Evolutionary conservation across 2,888 invertebrate genomes (phyloP).

Genomic region (Zygaena filipendulae): DNA sequence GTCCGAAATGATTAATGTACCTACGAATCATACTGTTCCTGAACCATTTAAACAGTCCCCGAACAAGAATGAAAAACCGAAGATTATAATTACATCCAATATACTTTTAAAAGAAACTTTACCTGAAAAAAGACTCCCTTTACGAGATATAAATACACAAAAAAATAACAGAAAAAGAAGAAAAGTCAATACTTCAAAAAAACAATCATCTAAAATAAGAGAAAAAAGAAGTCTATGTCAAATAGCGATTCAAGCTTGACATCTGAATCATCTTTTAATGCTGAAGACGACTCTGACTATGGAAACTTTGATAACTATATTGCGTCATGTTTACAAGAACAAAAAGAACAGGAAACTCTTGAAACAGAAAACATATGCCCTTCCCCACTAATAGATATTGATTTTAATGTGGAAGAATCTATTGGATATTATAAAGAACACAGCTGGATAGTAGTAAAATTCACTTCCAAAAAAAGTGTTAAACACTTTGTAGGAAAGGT

Average conservation of each 20-base stretch:
- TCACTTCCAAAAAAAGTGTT: conserved; percentile 16
- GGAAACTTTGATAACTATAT: conserved; percentile 12
- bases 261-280: background rate
- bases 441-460: conserved; percentile 14
- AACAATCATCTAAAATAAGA: conserved; percentile 1
- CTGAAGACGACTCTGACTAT: conserved; percentile 7
- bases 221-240: conserved; percentile 1
- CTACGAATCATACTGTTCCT: conserved; percentile 1
- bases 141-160: conserved; percentile 4
- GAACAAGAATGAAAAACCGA: conserved; percentile 2
- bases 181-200: background rate
- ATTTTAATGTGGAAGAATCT: conserved; percentile 10
- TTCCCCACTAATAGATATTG: conserved; percentile 8
- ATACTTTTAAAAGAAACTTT: conserved; percentile 7
- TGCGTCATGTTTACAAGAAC: conserved; percentile 4
- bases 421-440: no score
- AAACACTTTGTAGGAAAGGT: conserved; percentile 16
- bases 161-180: background rate
- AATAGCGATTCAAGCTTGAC: conserved; percentile 6
- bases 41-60: background rate
- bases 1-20: background rate
- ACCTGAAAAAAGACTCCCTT: conserved; percentile 8
- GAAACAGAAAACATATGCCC: no score
- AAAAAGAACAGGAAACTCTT: conserved; percentile 13
- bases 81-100: conserved; percentile 6